Conservation (phyloP, 1,140 invertebrate species). For the Nylanderia fulva region DNA sequence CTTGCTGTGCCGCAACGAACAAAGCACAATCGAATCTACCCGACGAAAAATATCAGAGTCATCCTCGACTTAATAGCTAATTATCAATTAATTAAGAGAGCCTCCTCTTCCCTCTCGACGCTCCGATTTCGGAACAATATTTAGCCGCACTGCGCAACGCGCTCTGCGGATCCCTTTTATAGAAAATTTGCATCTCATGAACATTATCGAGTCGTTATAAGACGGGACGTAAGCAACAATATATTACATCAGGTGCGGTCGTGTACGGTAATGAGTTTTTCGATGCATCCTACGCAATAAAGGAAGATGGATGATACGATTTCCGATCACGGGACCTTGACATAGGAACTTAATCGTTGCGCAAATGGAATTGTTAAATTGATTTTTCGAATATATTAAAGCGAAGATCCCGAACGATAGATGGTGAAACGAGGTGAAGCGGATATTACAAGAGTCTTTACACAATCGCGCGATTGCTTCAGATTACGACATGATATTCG, state of each 20-base stretch:
- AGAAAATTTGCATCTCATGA: constrained; percentile 56
- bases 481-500: constrained; percentile 24
- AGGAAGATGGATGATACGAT: constrained; percentile 57
- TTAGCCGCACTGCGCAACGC: not conserved
- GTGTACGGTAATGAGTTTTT: constrained; percentile 63
- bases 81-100: constrained; percentile 71
- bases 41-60: constrained; percentile 56
- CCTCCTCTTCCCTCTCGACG: not conserved
- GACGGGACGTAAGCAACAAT: constrained; percentile 47
- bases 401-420: not conserved
- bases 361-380: constrained; percentile 60
- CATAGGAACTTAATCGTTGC: constrained; percentile 55
- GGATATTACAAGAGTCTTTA: constrained; percentile 33
- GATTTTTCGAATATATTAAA: constrained; percentile 24
- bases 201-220: constrained; percentile 59
- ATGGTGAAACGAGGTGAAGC: not conserved
- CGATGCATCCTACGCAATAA: constrained; percentile 67
- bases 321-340: constrained; percentile 34
- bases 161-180: constrained; percentile 34
- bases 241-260: constrained; percentile 28
- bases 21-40: constrained; percentile 47
- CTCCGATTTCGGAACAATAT: constrained; percentile 42
- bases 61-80: constrained; percentile 72
- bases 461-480: constrained; percentile 35
- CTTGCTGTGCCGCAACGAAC: constrained; percentile 1